phyloP scores from a whole-genome alignment of 2,113 vertebrate genomes.

The Megaleporinus macrocephalus region DNA sequence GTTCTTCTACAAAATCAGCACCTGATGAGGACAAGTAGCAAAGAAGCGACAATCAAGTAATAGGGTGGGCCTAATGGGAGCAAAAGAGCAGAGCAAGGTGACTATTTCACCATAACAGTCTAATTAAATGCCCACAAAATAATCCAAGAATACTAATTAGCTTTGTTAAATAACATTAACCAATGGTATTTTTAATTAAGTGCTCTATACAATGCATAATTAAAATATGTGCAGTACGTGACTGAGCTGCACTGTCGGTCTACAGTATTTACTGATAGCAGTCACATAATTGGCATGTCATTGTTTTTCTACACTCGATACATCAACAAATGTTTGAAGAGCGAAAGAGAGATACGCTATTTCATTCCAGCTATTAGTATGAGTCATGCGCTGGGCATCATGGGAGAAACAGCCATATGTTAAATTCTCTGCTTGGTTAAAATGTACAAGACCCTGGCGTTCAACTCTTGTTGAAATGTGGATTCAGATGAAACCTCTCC shows the following conservation, averaged over 20 bases:
- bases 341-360: neutral
- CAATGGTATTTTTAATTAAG: conserved; percentile 15
- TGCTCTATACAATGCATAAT: neutral
- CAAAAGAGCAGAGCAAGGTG: conserved; percentile 49
- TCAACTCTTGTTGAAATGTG: neutral
- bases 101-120: conserved; percentile 40
- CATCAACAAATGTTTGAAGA: neutral
- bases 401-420: conserved; percentile 2
- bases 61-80: conserved; percentile 31
- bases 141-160: conserved; percentile 33
- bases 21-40: conserved; percentile 36
- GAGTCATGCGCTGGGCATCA: conserved; percentile 9
- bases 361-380: neutral
- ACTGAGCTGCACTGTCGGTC: neutral
- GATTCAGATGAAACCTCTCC: conserved; percentile 21
- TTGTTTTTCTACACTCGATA: neutral
- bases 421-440: conserved; percentile 1
- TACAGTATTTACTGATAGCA: neutral
- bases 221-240: neutral
- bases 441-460: neutral
- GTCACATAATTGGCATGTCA: neutral
- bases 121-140: conserved; percentile 39
- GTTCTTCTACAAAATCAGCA: conserved; percentile 42
- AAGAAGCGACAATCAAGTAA: conserved; percentile 29
- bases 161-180: conserved; percentile 36